phyloP scores from a whole-genome alignment of 1,140 invertebrate genomes.

The Drosophila eugracilis region DNA sequence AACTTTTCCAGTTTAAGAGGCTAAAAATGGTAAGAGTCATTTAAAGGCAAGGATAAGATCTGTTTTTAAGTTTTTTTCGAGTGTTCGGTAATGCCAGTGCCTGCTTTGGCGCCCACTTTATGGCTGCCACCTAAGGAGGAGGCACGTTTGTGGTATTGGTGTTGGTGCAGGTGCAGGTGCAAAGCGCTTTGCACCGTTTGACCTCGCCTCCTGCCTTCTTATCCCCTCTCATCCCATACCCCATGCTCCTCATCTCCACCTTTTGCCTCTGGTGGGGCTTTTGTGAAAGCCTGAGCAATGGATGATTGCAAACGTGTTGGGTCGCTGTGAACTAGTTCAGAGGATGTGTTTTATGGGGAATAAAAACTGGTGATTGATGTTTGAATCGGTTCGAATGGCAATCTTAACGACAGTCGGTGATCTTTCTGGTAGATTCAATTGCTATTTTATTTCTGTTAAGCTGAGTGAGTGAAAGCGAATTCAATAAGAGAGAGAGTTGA shows the following conservation, averaged over 20 bases:
- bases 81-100: constrained; percentile 29
- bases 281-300: constrained; percentile 15
- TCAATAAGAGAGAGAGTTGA: background rate
- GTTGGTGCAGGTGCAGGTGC: constrained; percentile 33
- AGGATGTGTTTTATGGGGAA: constrained; percentile 31
- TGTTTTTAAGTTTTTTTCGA: constrained; percentile 5
- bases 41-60: background rate
- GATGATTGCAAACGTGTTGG: constrained; percentile 36
- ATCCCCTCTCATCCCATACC: background rate
- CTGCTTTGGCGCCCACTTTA: constrained; percentile 48
- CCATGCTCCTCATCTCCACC: background rate
- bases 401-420: constrained; percentile 20
- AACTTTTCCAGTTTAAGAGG: too few relatives aligned
- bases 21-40: background rate
- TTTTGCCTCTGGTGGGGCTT: constrained; percentile 7
- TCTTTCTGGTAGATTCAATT: constrained; percentile 15
- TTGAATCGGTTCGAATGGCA: constrained; percentile 13
- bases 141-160: constrained; percentile 31
- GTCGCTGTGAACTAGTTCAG: constrained; percentile 35
- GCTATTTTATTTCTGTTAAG: constrained; percentile 7
- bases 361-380: constrained; percentile 37
- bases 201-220: constrained; percentile 23
- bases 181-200: constrained; percentile 53
- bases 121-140: constrained; percentile 38
- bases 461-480: background rate